Evolutionary conservation across 2,888 invertebrate genomes (phyloP).

Genomic region (Heliothis peltigera): DNA sequence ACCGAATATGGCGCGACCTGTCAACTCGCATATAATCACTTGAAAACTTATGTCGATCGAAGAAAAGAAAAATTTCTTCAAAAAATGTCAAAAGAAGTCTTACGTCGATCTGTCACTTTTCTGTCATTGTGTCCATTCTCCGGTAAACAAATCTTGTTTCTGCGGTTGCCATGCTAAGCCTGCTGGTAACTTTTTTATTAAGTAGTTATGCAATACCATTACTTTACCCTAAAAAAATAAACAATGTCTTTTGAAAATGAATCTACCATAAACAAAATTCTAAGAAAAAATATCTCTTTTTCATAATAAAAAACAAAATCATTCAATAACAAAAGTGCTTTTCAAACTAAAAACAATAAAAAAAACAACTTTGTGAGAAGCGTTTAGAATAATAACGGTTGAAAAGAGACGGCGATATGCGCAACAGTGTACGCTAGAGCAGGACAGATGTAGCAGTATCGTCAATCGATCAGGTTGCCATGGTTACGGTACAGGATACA

Average conservation of each 20-base stretch:
- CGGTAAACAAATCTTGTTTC: too few relatives aligned
- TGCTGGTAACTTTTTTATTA: too few relatives aligned
- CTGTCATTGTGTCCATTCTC: too few relatives aligned
- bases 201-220: too few relatives aligned
- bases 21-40: too few relatives aligned
- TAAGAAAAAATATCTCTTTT: neutral
- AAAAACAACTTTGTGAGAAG: constrained; percentile 44
- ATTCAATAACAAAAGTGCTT: constrained; percentile 18
- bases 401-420: constrained; percentile 54
- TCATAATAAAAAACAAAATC: neutral
- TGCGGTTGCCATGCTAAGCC: too few relatives aligned
- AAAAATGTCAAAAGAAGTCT: too few relatives aligned
- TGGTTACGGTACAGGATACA: constrained; percentile 69
- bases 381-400: constrained; percentile 63
- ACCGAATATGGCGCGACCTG: too few relatives aligned
- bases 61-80: too few relatives aligned
- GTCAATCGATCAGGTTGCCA: constrained; percentile 83
- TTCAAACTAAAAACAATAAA: constrained; percentile 56
- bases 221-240: too few relatives aligned
- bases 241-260: neutral
- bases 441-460: constrained; percentile 63
- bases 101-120: too few relatives aligned
- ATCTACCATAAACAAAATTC: neutral
- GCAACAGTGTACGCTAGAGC: constrained; percentile 41
- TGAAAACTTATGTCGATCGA: too few relatives aligned